Evolutionary conservation across 2,888 invertebrate genomes (phyloP).

Genomic region (Yponomeuta malinellus): DNA sequence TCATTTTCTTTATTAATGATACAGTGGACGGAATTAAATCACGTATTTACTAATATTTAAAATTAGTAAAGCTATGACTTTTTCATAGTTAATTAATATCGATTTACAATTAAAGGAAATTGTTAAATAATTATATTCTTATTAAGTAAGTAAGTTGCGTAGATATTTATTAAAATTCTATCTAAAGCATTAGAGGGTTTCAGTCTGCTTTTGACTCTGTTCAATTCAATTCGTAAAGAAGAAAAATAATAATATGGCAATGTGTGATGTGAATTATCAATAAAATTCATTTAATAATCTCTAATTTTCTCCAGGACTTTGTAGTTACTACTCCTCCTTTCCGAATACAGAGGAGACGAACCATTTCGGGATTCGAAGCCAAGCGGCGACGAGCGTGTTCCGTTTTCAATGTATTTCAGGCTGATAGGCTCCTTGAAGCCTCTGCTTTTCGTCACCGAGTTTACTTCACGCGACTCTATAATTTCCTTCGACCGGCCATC

Average conservation of each 20-base stretch:
- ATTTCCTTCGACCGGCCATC: conserved; percentile 80
- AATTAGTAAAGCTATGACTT: conserved; percentile 72
- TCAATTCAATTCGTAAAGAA: conserved; percentile 29
- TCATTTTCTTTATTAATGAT: conserved; percentile 20
- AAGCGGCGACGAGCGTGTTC: conserved; percentile 50
- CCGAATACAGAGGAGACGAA: conserved; percentile 44
- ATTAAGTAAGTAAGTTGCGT: conserved; percentile 33
- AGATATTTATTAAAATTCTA: conserved; percentile 6
- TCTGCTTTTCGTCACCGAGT: conserved; percentile 80
- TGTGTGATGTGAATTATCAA: conserved; percentile 21
- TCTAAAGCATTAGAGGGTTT: conserved; percentile 51
- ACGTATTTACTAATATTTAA: conserved; percentile 38
- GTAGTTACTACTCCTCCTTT: conserved; percentile 64
- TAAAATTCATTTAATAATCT: conserved; percentile 54
- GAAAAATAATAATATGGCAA: conserved; percentile 48
- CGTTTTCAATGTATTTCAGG: conserved; percentile 74
- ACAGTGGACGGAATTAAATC: conserved; percentile 51
- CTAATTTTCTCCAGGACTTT: conserved; percentile 65
- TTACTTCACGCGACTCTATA: conserved; percentile 82
- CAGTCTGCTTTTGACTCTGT: conserved; percentile 62
- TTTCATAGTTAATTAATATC: conserved; percentile 51
- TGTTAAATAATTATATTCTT: conserved; percentile 42
- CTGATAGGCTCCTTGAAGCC: conserved; percentile 68
- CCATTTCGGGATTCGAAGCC: conserved; percentile 58
- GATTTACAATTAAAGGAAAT: conserved; percentile 44